These are phyloP conservation scores for Penaeus monodon DNA, from an alignment of 2,888 invertebrate genomes.

Conservation along the genomic window DNA sequence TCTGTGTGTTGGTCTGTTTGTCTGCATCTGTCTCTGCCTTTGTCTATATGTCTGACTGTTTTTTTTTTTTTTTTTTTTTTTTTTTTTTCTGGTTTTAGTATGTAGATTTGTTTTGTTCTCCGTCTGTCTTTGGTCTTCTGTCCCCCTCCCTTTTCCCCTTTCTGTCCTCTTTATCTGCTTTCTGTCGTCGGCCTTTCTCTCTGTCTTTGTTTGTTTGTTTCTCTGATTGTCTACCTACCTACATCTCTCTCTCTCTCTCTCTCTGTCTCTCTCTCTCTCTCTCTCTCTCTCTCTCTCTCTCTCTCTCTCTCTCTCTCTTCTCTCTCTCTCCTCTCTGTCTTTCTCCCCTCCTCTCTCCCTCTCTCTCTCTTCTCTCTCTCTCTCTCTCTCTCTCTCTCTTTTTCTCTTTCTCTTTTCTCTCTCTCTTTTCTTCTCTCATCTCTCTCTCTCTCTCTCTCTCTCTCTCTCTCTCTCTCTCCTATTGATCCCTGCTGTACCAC, in stretches of 20 bases:
- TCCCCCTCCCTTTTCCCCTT: no score
- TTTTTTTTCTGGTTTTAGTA: no score
- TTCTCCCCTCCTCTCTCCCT: neutral
- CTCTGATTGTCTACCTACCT: no score
- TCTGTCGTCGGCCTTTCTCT: no score
- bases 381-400: neutral
- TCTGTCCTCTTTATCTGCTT: no score
- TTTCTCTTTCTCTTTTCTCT: neutral
- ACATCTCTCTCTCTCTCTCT: neutral
- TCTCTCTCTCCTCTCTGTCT: neutral
- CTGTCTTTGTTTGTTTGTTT: no score
- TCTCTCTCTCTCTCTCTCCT: neutral
- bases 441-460: neutral
- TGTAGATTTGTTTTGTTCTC: no score
- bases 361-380: neutral
- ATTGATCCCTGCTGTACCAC: neutral
- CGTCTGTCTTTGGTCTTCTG: no score
- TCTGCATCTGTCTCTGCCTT: no score
- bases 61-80: no score
- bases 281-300: constrained; percentile 3
- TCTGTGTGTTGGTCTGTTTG: no score
- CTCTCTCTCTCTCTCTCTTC: neutral
- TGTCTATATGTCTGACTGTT: no score
- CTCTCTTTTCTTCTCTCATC: neutral
- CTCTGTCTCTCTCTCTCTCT: neutral